These are phyloP conservation scores for Dromas ardeola DNA, from an alignment of 2,113 vertebrate species.

Conservation along the genomic window DNA sequence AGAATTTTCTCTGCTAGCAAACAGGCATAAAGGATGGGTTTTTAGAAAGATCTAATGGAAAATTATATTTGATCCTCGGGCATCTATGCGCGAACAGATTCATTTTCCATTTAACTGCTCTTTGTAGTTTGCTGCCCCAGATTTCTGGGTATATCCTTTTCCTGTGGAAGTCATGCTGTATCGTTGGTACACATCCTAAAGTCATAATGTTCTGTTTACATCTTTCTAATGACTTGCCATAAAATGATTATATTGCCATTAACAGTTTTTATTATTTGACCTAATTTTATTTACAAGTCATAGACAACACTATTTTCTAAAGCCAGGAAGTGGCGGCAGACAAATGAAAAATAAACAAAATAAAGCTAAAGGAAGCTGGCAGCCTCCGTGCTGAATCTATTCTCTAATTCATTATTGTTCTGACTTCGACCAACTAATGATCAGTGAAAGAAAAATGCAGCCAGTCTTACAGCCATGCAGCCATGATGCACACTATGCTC, in stretches of 20 bases:
- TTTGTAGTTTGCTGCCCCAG: conserved; percentile 7
- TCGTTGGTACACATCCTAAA: not conserved
- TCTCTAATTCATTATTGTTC: conserved; percentile 36
- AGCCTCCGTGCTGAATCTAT: not conserved
- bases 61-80: conserved; percentile 3
- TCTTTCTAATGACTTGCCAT: not conserved
- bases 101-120: conserved; percentile 22
- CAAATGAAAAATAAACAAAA: conserved; percentile 53
- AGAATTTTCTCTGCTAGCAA: conserved; percentile 8
- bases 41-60: conserved; percentile 24
- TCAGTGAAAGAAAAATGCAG: not conserved
- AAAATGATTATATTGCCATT: conserved; percentile 21
- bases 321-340: conserved; percentile 21
- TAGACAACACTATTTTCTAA: conserved; percentile 2
- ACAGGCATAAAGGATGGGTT: not conserved
- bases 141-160: conserved; percentile 9
- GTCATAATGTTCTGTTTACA: not conserved
- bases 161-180: not conserved
- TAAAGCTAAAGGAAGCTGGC: conserved; percentile 16
- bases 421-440: conserved; percentile 16
- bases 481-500: not conserved
- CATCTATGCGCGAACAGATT: not conserved
- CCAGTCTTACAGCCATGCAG: not conserved
- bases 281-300: conserved; percentile 23
- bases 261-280: conserved; percentile 35